These are phyloP conservation scores for Rhopalosiphum maidis DNA, from an alignment of 1,140 invertebrate species.

Conservation along the genomic window DNA sequence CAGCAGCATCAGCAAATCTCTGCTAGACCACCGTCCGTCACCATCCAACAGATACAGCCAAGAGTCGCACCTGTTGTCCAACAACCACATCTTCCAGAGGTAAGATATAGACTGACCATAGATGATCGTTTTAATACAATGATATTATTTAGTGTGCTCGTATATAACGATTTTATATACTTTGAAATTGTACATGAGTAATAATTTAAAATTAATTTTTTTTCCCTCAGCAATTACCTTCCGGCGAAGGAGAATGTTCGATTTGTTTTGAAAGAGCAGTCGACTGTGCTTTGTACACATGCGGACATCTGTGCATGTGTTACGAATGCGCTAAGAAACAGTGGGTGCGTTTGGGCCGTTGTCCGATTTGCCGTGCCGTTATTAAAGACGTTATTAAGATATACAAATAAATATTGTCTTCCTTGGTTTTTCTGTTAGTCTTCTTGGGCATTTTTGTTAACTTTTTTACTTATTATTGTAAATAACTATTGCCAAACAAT, in stretches of 20 bases:
- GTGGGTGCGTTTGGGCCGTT: slow-evolving; percentile 88
- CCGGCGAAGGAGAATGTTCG: slow-evolving; percentile 76
- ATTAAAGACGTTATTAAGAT: slow-evolving; percentile 95
- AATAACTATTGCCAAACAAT: slow-evolving; percentile 18
- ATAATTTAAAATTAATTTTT: not conserved
- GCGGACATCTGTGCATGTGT: slow-evolving; percentile 99
- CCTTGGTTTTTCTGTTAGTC: slow-evolving; percentile 61
- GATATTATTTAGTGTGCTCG: not conserved
- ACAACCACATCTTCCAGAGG: slow-evolving; percentile 61
- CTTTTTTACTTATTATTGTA: slow-evolving; percentile 22
- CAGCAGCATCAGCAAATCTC: slow-evolving; percentile 59
- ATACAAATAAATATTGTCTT: slow-evolving; percentile 71
- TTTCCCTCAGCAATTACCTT: slow-evolving; percentile 61
- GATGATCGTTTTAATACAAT: not conserved
- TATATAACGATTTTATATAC: not conserved
- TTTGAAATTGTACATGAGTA: not conserved
- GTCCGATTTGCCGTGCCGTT: slow-evolving; percentile 89
- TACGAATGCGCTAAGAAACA: slow-evolving; percentile 93
- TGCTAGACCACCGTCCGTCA: slow-evolving; percentile 23
- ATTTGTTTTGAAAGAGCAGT: slow-evolving; percentile 94
- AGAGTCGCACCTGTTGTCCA: slow-evolving; percentile 62
- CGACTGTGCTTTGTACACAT: slow-evolving; percentile 93
- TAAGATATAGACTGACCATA: not conserved
- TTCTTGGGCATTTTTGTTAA: not conserved
- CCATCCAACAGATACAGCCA: slow-evolving; percentile 58